These are phyloP conservation scores for Aptenodytes forsteri DNA, from an alignment of 2,113 vertebrate genomes.

Conservation along the genomic window DNA sequence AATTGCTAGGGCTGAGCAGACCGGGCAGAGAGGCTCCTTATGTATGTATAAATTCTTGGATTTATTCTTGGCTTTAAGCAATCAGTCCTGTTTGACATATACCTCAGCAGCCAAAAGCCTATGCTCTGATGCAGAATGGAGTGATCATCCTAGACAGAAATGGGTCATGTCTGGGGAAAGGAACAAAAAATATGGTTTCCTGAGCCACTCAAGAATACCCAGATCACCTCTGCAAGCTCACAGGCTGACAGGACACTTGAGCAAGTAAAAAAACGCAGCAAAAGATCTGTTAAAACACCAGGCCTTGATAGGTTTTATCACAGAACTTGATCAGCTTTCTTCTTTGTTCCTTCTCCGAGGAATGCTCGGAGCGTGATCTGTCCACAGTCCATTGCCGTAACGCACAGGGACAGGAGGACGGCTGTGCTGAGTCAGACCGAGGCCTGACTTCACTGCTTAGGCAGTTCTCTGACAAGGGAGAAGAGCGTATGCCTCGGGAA, in stretches of 20 bases:
- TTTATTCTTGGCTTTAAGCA: not conserved
- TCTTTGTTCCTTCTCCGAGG: not conserved
- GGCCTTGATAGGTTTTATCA: not conserved
- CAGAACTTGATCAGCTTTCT: not conserved
- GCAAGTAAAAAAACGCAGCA: not conserved
- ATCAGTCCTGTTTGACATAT: not conserved
- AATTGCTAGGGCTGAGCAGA: not conserved
- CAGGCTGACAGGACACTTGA: not conserved
- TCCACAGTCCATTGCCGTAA: not conserved
- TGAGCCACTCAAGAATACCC: not conserved
- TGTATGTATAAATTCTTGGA: not conserved
- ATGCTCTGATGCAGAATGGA: not conserved
- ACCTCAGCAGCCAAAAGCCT: not conserved
- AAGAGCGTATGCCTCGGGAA: not conserved
- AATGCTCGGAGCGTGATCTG: not conserved
- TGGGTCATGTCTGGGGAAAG: not conserved
- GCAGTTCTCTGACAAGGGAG: not conserved
- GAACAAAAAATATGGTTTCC: not conserved
- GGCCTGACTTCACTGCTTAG: not conserved
- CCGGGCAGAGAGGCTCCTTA: not conserved
- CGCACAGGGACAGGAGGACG: fast-evolving
- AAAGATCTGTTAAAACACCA: not conserved
- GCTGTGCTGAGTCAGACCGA: not conserved
- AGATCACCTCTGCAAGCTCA: not conserved
- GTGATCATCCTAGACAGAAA: not conserved